phyloP scores from a whole-genome alignment of 30 jellyfish, hydroid and myxozoan species.

The Nemopilema nomurai region DNA sequence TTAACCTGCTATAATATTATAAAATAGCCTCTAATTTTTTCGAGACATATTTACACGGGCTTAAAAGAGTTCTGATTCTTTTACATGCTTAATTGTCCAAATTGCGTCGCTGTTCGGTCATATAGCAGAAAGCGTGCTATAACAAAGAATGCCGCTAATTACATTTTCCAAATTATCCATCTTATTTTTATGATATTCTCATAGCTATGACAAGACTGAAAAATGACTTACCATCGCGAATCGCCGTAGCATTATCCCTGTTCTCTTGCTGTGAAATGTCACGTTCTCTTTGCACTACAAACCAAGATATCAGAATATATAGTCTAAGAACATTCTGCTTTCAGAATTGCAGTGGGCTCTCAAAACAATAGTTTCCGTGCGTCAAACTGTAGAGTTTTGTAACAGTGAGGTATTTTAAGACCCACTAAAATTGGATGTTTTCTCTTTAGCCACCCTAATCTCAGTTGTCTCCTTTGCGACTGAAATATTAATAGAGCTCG shows the following conservation, averaged over 20 bases:
- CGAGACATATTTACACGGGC: neutral
- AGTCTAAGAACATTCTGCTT: neutral
- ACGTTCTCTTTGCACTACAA: neutral
- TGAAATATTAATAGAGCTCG: conserved; percentile 46
- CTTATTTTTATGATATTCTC: neutral
- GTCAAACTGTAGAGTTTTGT: neutral
- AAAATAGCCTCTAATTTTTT: neutral
- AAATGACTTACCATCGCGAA: neutral
- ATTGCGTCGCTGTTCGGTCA: neutral
- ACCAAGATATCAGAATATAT: neutral
- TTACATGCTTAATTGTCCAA: neutral
- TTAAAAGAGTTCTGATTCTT: neutral
- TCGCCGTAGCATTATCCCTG: neutral
- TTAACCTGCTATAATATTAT: neutral
- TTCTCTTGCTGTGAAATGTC: neutral
- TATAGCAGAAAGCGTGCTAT: too few relatives aligned
- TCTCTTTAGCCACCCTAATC: conserved; percentile 42
- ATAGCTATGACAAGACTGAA: neutral
- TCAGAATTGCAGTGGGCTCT: too few relatives aligned
- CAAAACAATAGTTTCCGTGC: neutral
- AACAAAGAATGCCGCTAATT: neutral
- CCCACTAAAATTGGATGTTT: conserved; percentile 29
- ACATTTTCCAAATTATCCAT: neutral
- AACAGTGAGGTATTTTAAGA: conserved; percentile 7
- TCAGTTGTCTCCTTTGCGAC: conserved; percentile 27